Evolutionary conservation across 1,140 invertebrate species (phyloP).

Genomic region (Monomorium pharaonis): DNA sequence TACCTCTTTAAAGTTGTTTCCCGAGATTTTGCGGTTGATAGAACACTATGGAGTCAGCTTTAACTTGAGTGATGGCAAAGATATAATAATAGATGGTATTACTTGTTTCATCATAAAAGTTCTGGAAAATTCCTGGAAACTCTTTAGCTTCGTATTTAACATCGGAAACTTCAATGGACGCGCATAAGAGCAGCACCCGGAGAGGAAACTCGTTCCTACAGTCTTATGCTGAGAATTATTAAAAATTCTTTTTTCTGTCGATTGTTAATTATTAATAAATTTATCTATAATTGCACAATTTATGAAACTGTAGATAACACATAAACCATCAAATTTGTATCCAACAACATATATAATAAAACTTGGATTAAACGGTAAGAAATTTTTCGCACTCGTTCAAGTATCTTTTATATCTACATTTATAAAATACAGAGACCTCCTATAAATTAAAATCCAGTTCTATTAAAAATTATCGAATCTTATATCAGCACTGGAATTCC

Average conservation of each 20-base stretch:
- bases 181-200: background rate
- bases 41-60: background rate
- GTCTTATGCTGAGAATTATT: background rate
- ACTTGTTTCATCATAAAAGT: background rate
- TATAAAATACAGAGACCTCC: background rate
- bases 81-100: slow-evolving; percentile 7
- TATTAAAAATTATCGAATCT: background rate
- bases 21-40: background rate
- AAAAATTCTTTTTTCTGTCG: background rate
- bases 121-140: background rate
- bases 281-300: background rate
- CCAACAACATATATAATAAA: background rate
- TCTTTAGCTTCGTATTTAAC: background rate
- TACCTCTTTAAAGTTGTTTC: background rate
- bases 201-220: background rate
- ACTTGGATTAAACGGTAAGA: background rate
- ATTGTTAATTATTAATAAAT: background rate
- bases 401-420: background rate
- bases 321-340: background rate
- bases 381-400: background rate
- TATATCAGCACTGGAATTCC: background rate
- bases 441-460: background rate
- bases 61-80: background rate
- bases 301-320: background rate
- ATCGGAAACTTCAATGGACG: slow-evolving; percentile 46